A percentile compares a stretch with the other conserved stretches of the same genome.
Evolutionary conservation across 2,888 invertebrate genomes (phyloP).

Genomic region (Lordiphosa andalusiaca): DNA sequence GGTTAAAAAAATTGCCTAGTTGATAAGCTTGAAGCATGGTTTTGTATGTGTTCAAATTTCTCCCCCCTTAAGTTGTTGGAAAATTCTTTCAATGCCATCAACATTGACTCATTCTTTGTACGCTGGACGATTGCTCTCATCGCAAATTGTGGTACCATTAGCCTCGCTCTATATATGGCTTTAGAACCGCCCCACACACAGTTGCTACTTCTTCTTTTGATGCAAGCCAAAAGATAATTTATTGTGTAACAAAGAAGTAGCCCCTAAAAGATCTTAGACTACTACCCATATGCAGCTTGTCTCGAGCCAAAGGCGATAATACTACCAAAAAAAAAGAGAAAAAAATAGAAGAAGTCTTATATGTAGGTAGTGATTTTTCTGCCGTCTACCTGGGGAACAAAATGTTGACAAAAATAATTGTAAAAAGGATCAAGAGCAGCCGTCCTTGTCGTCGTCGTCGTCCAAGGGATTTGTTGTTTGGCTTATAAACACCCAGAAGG

Average conservation of each 20-base stretch:
- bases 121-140: neutral
- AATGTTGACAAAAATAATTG: constrained; percentile 70
- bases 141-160: constrained; percentile 30
- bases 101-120: constrained; percentile 16
- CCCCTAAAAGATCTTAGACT: constrained; percentile 18
- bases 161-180: constrained; percentile 57
- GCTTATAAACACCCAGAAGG: constrained; percentile 48
- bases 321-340: constrained; percentile 6
- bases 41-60: neutral
- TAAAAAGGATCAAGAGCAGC: constrained; percentile 57
- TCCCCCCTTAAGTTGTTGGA: neutral
- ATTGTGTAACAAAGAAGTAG: constrained; percentile 20
- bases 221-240: constrained; percentile 46
- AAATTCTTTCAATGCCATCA: constrained; percentile 14
- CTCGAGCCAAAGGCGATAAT: constrained; percentile 50
- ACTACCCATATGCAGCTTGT: constrained; percentile 34
- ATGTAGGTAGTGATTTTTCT: constrained; percentile 55
- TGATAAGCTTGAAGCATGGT: no score
- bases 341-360: neutral
- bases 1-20: no score
- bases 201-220: constrained; percentile 8
- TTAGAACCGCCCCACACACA: constrained; percentile 38
- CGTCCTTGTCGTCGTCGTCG: constrained; percentile 14
- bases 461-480: constrained; percentile 47
- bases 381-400: constrained; percentile 50